phyloP scores from a whole-genome alignment of 2,113 vertebrate genomes.

The Jacana jacana region DNA sequence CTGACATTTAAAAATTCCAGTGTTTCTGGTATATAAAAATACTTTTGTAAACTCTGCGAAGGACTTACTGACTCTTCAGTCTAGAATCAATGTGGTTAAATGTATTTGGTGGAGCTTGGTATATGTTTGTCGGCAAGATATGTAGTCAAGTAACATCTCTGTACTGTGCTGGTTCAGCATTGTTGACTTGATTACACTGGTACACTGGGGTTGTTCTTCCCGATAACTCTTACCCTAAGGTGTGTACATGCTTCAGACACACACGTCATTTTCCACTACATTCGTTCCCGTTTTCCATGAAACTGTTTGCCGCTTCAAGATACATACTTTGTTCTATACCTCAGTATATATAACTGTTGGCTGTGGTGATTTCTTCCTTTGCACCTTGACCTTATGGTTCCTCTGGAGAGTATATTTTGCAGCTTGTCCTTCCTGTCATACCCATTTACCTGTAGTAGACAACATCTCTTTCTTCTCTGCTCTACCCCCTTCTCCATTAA shows the following conservation, averaged over 20 bases:
- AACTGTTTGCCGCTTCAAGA: neutral
- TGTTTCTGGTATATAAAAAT: neutral
- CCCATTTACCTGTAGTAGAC: neutral
- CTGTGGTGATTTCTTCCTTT: neutral
- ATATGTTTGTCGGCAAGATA: neutral
- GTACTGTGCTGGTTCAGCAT: neutral
- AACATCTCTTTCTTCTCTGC: neutral
- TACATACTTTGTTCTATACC: neutral
- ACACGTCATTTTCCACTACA: neutral
- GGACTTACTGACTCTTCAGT: neutral
- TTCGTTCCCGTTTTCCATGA: neutral
- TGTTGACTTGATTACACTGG: neutral
- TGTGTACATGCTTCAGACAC: neutral
- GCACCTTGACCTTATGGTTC: neutral
- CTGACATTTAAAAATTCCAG: neutral
- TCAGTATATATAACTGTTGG: neutral
- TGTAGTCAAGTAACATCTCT: neutral
- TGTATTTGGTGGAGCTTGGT: neutral
- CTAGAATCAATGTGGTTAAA: neutral
- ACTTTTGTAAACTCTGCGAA: neutral
- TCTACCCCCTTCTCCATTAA: neutral
- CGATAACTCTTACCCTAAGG: neutral
- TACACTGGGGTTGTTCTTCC: neutral
- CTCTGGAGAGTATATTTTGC: neutral
- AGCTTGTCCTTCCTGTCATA: neutral